A percentile compares a stretch with the other conserved stretches of the same genome.
These are phyloP conservation scores for Drosophila carrolli DNA, from an alignment of 1,140 invertebrate species.

Conservation along the genomic window DNA sequence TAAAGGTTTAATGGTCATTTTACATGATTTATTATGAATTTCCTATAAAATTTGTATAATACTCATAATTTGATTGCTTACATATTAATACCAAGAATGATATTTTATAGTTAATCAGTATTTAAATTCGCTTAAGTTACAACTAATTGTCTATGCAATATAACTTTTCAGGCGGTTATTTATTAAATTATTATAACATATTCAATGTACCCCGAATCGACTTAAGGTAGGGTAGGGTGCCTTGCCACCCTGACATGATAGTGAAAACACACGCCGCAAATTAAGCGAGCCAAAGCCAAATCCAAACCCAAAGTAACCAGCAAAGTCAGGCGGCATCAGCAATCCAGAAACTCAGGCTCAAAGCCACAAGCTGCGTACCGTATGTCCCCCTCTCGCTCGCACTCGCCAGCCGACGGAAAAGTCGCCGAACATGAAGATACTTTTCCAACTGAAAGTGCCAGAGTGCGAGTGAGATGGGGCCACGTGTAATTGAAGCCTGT, in stretches of 20 bases:
- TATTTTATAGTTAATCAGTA: too few relatives aligned
- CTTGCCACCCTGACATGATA: conserved; percentile 35
- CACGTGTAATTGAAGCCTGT: conserved; percentile 72
- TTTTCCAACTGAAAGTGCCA: not conserved
- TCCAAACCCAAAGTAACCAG: conserved; percentile 32
- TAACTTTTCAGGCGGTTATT: too few relatives aligned
- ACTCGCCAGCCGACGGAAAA: conserved; percentile 30
- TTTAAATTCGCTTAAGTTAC: too few relatives aligned
- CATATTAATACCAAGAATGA: too few relatives aligned
- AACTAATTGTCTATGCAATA: too few relatives aligned
- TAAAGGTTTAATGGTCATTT: too few relatives aligned
- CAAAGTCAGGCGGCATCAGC: conserved; percentile 27
- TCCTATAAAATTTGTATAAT: too few relatives aligned
- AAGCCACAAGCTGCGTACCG: conserved; percentile 25
- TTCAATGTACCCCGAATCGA: not conserved
- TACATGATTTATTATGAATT: too few relatives aligned
- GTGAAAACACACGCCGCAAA: conserved; percentile 49
- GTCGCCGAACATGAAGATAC: conserved; percentile 52
- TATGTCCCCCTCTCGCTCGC: conserved; percentile 3
- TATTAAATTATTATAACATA: too few relatives aligned
- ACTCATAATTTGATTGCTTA: too few relatives aligned
- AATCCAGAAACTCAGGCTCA: conserved; percentile 18
- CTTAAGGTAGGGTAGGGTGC: conserved; percentile 6
- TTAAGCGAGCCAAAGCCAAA: conserved; percentile 23
- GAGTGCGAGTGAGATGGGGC: not conserved